Percentiles rank a stretch among this genome's conserved stretches.
Evolutionary conservation across 2,888 invertebrate genomes (phyloP).

Genomic region (Drosophila basisetae): DNA sequence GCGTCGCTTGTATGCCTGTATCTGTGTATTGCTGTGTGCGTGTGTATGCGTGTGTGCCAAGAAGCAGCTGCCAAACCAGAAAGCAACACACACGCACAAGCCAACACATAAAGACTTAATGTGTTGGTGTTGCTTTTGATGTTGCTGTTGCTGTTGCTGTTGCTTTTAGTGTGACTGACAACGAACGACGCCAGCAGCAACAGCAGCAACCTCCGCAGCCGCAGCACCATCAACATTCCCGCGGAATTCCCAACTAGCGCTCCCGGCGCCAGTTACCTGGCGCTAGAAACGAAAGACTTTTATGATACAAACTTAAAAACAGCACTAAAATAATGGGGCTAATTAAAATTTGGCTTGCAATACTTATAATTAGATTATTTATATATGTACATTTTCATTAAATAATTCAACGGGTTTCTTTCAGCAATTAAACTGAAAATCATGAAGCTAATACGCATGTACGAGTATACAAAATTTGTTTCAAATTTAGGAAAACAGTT

Average conservation of each 20-base stretch:
- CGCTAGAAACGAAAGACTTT: conserved; percentile 54
- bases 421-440: neutral
- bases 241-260: conserved; percentile 51
- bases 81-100: conserved; percentile 55
- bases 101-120: conserved; percentile 18
- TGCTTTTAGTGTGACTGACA: conserved; percentile 51
- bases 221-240: conserved; percentile 29
- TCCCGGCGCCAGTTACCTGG: conserved; percentile 34
- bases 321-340: conserved; percentile 26
- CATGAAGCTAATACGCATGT: no score
- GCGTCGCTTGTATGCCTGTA: conserved; percentile 20
- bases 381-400: neutral
- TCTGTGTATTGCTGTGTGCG: conserved; percentile 12
- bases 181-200: conserved; percentile 50
- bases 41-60: conserved; percentile 52
- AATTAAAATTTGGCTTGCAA: conserved; percentile 13
- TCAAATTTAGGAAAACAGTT: neutral
- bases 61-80: conserved; percentile 76
- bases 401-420: neutral
- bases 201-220: conserved; percentile 18
- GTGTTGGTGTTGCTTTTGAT: conserved; percentile 15
- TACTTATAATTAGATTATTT: neutral
- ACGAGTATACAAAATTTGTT: neutral
- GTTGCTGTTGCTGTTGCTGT: conserved; percentile 21
- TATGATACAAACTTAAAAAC: conserved; percentile 43